Conservation (phyloP, 2,888 invertebrate species). For the Lepidochrysops patricia region DNA sequence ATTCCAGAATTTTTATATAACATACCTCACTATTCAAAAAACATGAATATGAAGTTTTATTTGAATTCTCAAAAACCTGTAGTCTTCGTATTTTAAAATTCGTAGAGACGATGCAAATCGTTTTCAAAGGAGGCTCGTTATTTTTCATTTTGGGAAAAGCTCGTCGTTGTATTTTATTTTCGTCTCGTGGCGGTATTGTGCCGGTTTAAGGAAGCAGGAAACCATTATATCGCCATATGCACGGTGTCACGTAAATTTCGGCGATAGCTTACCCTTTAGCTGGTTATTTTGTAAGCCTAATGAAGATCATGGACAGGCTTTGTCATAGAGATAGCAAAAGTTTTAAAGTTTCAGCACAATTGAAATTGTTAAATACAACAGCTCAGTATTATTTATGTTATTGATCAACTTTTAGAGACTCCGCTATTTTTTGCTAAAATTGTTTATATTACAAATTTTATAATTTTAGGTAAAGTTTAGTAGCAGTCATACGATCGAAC, state of each 20-base stretch:
- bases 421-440: no score
- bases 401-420: no score
- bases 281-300: conserved; percentile 1
- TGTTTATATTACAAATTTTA: no score
- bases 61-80: conserved; percentile 16
- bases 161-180: conserved; percentile 47
- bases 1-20: background rate
- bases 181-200: conserved; percentile 52
- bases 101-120: conserved; percentile 22
- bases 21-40: conserved; percentile 14
- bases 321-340: background rate
- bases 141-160: conserved; percentile 32
- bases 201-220: conserved; percentile 58
- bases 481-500: no score
- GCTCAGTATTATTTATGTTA: no score
- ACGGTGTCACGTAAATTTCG: conserved; percentile 48
- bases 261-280: conserved; percentile 30
- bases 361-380: no score
- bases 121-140: conserved; percentile 30
- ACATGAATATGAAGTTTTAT: conserved; percentile 11
- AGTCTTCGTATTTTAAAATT: conserved; percentile 16
- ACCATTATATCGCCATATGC: conserved; percentile 61
- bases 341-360: background rate
- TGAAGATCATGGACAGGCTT: background rate
- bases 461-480: no score